Conservation (phyloP, 2,113 vertebrate genomes). For the Grallaria varia region DNA sequence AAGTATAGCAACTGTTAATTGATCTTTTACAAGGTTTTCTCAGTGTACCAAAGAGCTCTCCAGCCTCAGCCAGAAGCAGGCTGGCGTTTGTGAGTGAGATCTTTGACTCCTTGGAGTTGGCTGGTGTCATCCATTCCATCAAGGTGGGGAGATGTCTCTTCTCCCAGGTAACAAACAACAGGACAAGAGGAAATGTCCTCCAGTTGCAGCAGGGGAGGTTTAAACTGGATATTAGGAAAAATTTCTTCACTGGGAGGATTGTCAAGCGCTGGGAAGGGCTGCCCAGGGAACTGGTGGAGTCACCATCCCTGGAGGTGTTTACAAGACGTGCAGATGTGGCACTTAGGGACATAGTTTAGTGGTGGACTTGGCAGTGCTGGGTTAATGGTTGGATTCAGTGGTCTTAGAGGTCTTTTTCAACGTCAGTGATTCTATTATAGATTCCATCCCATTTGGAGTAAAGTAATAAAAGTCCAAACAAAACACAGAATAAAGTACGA, state of each 20-base stretch:
- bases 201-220: background rate
- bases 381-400: background rate
- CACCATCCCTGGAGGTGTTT: background rate
- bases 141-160: background rate
- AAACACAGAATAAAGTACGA: background rate
- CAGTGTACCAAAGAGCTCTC: background rate
- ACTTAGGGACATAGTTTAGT: background rate
- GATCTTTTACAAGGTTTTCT: background rate
- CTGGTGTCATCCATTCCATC: background rate
- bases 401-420: background rate
- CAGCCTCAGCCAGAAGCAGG: background rate
- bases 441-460: background rate
- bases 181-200: background rate
- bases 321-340: background rate
- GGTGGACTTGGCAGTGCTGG: background rate
- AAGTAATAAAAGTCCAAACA: background rate
- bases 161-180: background rate
- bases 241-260: background rate
- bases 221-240: background rate
- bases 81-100: background rate
- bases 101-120: background rate
- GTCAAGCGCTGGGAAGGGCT: background rate
- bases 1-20: background rate
- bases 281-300: background rate
- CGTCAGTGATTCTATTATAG: background rate